Evolutionary conservation across 2,888 invertebrate species (phyloP), one percentile per base, ranked within the genome.

Genomic region (Caenorhabditis zanzibari): DNA sequence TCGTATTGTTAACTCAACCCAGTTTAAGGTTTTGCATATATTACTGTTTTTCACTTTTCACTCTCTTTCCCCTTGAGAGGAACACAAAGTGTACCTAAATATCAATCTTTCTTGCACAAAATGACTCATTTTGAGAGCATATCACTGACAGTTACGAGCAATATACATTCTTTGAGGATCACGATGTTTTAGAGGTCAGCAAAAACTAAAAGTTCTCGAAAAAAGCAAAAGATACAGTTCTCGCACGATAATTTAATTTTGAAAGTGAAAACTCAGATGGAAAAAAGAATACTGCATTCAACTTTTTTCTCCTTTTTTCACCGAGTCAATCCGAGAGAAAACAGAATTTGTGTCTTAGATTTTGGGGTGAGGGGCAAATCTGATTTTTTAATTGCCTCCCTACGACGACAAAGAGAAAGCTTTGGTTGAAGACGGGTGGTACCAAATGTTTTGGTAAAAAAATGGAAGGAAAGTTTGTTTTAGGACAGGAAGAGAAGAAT

Each of bases 11-110:
- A 47, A 66, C 49, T 41, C 41, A 47, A 66, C 49, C 32, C 61
- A 61, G 35, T 41, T 64, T 66, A 7, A n/a, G 66, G 56, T 44
- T 75, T 75, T 75, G 68, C 75, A 75, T 75, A 75, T 47, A 75
- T 75, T 75, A 75, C 75, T 75, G 66, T 58, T 56, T 49, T 24
- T 19, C 38, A 16, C 26, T 26, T 19, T 10, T n/a, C 32, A 32
- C 54, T 71, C 44, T n/a, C 35, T 56, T 22, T 10, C 6, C n/a
- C 59, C 12, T 28, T 24, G 26, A 35, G 61, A 61, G 26, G 61
- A 52, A 41, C 26, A 12, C 32, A 38, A 26, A 47, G 24, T 59
- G 71, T 73, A 73, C 73, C 73, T 63, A 73, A 63, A 73, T 63
- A 73, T 73, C 73, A 73, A 73, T 73, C 49, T 73, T 38, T 12